phyloP scores from a whole-genome alignment of 1,140 invertebrate genomes.

The Aradophagus sp. region DNA sequence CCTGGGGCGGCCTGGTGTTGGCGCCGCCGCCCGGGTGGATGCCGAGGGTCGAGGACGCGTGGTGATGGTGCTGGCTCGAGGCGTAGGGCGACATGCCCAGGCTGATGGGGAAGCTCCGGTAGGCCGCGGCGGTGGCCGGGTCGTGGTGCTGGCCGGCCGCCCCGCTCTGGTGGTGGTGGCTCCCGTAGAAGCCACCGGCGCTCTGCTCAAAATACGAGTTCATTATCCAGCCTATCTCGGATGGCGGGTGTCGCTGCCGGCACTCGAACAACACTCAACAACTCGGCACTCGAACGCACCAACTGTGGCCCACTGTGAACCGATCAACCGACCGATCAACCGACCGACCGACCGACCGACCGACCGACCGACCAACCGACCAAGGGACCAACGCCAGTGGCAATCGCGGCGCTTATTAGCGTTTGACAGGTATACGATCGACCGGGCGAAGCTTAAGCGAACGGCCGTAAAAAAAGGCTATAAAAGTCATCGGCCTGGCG shows the following conservation, averaged over 20 bases:
- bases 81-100: slow-evolving; percentile 90
- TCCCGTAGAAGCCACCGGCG: slow-evolving; percentile 88
- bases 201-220: slow-evolving; percentile 96
- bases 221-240: slow-evolving; percentile 79
- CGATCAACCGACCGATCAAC: too few species aligned
- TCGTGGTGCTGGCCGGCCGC: slow-evolving; percentile 82
- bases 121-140: slow-evolving; percentile 79
- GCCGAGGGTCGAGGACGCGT: slow-evolving; percentile 76
- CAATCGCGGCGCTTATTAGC: slow-evolving; percentile 35
- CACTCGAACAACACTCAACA: slow-evolving; percentile 33
- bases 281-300: slow-evolving; percentile 22
- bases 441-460: slow-evolving; percentile 36
- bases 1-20: slow-evolving; percentile 86
- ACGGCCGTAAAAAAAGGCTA: slow-evolving; percentile 58
- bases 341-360: too few species aligned
- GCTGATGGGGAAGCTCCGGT: slow-evolving; percentile 88
- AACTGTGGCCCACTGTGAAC: too few species aligned
- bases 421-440: slow-evolving; percentile 51
- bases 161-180: slow-evolving; percentile 86
- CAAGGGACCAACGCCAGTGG: slow-evolving; percentile 1
- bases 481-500: slow-evolving; percentile 69
- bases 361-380: not conserved
- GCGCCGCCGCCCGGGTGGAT: slow-evolving; percentile 78
- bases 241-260: slow-evolving; percentile 26
- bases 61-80: slow-evolving; percentile 83